Evolutionary conservation across 2,113 vertebrate species (phyloP).

Genomic region (Burhinus bistriatus): DNA sequence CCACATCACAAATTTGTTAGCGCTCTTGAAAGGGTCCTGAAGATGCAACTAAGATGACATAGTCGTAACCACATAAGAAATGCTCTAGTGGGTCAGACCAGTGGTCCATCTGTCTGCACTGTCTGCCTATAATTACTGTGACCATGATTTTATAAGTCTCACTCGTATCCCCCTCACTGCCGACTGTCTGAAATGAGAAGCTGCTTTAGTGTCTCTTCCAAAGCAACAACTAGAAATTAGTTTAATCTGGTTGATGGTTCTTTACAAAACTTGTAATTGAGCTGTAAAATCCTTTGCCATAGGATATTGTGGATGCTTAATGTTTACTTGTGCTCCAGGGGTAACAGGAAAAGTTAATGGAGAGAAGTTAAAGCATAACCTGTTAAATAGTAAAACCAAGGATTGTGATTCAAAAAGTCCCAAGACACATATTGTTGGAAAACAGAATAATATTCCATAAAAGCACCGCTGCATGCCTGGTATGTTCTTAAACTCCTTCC

Average conservation of each 20-base stretch:
- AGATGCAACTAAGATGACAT: background rate
- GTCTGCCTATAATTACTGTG: background rate
- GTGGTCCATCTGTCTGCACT: background rate
- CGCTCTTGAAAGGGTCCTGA: background rate
- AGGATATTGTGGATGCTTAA: background rate
- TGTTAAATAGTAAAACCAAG: slow-evolving; percentile 9
- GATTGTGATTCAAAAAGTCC: background rate
- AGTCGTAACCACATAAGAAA: background rate
- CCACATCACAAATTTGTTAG: background rate
- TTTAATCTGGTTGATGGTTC: slow-evolving; percentile 10
- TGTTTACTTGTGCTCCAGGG: background rate
- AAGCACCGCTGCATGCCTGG: background rate
- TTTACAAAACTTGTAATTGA: slow-evolving; percentile 17
- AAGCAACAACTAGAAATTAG: background rate
- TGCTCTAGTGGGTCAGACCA: background rate
- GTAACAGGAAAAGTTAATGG: slow-evolving; percentile 7
- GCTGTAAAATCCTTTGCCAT: slow-evolving; percentile 32
- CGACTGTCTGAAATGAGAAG: background rate
- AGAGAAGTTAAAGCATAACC: slow-evolving; percentile 44
- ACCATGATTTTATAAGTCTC: background rate
- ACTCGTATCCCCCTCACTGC: fast-evolving
- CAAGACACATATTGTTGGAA: background rate
- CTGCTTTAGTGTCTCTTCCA: background rate
- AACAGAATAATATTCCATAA: background rate
- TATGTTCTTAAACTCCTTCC: background rate